Evolutionary conservation across 2,113 vertebrate genomes (phyloP).

Genomic region (Sminthopsis crassicaudata): DNA sequence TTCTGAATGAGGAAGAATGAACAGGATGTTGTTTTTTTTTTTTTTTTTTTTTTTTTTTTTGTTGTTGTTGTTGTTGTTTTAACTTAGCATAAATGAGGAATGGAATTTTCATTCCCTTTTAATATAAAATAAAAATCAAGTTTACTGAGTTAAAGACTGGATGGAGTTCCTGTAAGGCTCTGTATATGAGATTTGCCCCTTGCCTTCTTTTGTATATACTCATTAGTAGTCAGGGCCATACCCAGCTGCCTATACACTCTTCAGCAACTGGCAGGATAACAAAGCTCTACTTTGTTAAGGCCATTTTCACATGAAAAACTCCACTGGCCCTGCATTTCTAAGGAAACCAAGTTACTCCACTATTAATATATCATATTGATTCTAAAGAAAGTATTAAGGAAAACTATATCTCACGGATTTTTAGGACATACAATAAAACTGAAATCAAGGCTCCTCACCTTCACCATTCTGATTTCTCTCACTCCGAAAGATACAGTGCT

Average conservation of each 20-base stretch:
- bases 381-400: conserved; percentile 3
- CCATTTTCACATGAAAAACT: conserved; percentile 59
- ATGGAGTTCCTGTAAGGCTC: conserved; percentile 30
- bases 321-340: conserved; percentile 2
- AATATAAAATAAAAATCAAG: conserved; percentile 40
- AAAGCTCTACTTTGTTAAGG: conserved; percentile 39
- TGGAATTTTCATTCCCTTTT: conserved; percentile 47
- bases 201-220: conserved; percentile 50
- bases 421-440: neutral
- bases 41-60: neutral
- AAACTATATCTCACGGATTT: neutral
- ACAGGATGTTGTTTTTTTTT: neutral
- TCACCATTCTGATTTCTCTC: conserved; percentile 92
- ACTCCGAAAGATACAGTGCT: conserved; percentile 97
- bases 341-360: conserved; percentile 5
- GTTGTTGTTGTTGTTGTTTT: neutral
- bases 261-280: conserved; percentile 30
- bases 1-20: conserved; percentile 16
- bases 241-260: conserved; percentile 16
- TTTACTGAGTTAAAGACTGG: conserved; percentile 20
- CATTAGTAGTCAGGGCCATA: conserved; percentile 71
- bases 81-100: conserved; percentile 17
- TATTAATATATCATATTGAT: conserved; percentile 3
- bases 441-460: conserved; percentile 83
- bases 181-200: neutral